Base-by-base conservation (phyloP, 2,888 invertebrate genomes). In the Drosophila mimica region DNA sequence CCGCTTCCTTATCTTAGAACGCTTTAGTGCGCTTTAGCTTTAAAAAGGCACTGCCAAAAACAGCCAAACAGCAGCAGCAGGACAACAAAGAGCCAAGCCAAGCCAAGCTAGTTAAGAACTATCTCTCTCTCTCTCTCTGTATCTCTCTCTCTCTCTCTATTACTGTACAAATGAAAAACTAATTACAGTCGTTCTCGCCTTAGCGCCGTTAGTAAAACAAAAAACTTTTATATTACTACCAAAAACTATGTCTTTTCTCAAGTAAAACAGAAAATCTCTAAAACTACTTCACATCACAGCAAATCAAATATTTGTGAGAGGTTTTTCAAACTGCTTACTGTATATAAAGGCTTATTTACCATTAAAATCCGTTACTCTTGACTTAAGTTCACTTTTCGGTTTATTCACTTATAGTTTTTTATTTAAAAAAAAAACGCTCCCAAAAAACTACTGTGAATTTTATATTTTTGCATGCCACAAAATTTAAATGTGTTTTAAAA, bases 241-340 rank as follows among this genome's bases (percentile, higher is more conserved):
- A 49, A 11, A n/a, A 30, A 61, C 28, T 63, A 78, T 58, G 76
- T 62, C 51, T 68, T 74, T 36, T 64, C 68, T 77, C 30, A 51
- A 76, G 76, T 71, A 74, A 75, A 81, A 74, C 77, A 85, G 85
- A 79, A 81, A 74, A 70, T 81, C 88, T 60, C 68, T 52, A 67
- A 76, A 76, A 67, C 74, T 85, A 85, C 88, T 89, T 88, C 88
- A 89, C 85, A 83, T 82, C 81, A 83, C 83, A 87, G 77, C 64
- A 68, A 80, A 67, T 70, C 73, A 79, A 80, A 81, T 81, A 88
- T 83, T 89, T 91, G 90, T 90, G 91, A 91, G 89, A 91, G 91
- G 89, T 89, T 90, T 91, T 87, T 85, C 81, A 88, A 90, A 82
- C 77, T 79, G 83, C 70, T 85, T 57, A 74, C 59, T 86, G 87